These are phyloP conservation scores for Oxyura jamaicensis DNA, from an alignment of 2,113 vertebrate species.

Conservation along the genomic window DNA sequence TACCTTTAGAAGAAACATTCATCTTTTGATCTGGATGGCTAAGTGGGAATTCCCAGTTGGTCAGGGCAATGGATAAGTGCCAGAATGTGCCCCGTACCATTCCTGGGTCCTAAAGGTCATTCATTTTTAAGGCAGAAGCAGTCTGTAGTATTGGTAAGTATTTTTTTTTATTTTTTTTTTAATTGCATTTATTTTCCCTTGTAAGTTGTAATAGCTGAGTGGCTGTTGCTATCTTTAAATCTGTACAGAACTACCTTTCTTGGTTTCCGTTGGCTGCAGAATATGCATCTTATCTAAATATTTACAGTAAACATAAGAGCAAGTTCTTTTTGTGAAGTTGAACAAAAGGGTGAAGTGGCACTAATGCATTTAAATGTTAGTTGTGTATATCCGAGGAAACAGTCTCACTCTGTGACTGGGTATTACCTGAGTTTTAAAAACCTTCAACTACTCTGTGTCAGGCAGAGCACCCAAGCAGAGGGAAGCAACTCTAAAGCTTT, in stretches of 20 bases:
- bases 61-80: accelerated
- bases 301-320: not conserved
- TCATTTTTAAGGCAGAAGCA: not conserved
- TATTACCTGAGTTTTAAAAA: not conserved
- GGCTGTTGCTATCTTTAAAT: not conserved
- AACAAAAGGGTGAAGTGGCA: not conserved
- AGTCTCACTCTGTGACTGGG: not conserved
- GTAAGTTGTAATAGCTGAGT: not conserved
- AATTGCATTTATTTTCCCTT: not conserved
- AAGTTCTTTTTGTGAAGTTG: not conserved
- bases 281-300: not conserved
- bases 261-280: not conserved
- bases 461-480: not conserved
- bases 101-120: not conserved
- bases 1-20: not conserved
- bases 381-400: not conserved
- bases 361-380: not conserved
- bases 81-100: not conserved
- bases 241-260: not conserved
- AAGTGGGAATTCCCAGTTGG: not conserved
- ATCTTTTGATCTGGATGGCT: not conserved
- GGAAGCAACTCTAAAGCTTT: conserved; percentile 22
- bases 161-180: accelerated
- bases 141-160: conserved; percentile 10
- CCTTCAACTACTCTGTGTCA: not conserved